phyloP scores from a whole-genome alignment of 2,888 invertebrate species.

The Molorchus minor region DNA sequence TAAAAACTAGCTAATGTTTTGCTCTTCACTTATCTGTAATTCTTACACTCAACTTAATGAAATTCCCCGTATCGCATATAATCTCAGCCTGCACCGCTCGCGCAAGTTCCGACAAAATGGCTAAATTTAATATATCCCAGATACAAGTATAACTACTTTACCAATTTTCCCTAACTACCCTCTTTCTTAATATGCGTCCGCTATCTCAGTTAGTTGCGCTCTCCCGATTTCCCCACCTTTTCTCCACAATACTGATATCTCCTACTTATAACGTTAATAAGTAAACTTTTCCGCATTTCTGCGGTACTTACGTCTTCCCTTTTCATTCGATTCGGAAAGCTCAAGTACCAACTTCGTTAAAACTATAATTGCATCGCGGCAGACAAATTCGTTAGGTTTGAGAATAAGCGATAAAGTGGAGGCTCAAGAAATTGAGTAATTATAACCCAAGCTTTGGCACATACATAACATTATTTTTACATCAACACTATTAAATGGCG shows the following conservation, averaged over 20 bases:
- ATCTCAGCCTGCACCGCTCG: slow-evolving; percentile 32
- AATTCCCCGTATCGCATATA: neutral
- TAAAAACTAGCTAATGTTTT: too few species aligned
- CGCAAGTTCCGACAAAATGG: slow-evolving; percentile 44
- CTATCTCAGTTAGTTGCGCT: slow-evolving; percentile 40
- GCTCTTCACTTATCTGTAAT: too few species aligned
- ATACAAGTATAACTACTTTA: slow-evolving; percentile 58
- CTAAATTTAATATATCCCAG: slow-evolving; percentile 58
- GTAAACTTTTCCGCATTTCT: slow-evolving; percentile 60
- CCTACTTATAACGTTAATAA: slow-evolving; percentile 59
- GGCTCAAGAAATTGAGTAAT: too few species aligned
- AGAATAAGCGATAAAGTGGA: too few species aligned
- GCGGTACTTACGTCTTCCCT: slow-evolving; percentile 43
- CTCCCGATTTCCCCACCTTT: slow-evolving; percentile 39
- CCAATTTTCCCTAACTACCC: slow-evolving; percentile 61
- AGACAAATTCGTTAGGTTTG: too few species aligned
- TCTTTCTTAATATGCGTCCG: slow-evolving; percentile 58
- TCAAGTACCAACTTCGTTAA: slow-evolving; percentile 55
- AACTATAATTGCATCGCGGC: slow-evolving; percentile 54
- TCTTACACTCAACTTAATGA: neutral
- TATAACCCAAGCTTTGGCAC: too few species aligned
- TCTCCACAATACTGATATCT: slow-evolving; percentile 54
- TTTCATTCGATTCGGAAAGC: slow-evolving; percentile 51
- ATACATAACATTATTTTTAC: too few species aligned
- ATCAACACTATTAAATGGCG: too few species aligned